A percentile compares a stretch with the other conserved stretches of the same genome.
phyloP scores from a whole-genome alignment of 1,140 invertebrate genomes.

The Linepithema humile region DNA sequence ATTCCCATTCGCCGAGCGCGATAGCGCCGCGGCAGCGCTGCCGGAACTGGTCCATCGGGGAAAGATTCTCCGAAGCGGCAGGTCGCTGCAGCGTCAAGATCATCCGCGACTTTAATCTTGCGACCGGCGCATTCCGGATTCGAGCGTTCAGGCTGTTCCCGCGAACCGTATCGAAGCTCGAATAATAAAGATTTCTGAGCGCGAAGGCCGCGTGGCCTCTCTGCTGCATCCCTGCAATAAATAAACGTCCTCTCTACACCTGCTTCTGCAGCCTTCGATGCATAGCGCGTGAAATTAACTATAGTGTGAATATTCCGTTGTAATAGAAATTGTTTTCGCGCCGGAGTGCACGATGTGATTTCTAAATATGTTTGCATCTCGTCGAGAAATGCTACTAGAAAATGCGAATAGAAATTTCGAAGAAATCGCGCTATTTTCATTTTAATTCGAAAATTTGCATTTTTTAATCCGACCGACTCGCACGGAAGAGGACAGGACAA shows the following conservation, averaged over 20 bases:
- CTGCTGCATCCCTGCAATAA: not conserved
- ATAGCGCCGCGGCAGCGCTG: slow-evolving; percentile 54
- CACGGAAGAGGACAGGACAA: not conserved
- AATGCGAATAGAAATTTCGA: not conserved
- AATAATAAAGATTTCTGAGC: slow-evolving; percentile 8
- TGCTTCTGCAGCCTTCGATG: not conserved
- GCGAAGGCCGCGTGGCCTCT: not conserved
- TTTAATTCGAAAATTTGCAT: not conserved
- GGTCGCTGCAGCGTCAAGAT: slow-evolving; percentile 28
- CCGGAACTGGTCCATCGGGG: slow-evolving; percentile 71
- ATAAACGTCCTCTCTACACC: not conserved
- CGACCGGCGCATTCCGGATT: slow-evolving; percentile 40
- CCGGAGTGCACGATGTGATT: not conserved
- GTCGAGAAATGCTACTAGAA: not conserved
- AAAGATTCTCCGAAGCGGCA: slow-evolving; percentile 60
- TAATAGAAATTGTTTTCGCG: not conserved
- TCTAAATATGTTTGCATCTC: not conserved
- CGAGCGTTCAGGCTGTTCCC: not conserved
- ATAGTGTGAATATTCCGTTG: too few species aligned
- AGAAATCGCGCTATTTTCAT: too few species aligned
- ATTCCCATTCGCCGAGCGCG: slow-evolving; percentile 68
- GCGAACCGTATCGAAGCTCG: slow-evolving; percentile 8
- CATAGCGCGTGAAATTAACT: too few species aligned
- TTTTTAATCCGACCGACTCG: not conserved
- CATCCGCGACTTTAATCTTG: slow-evolving; percentile 60